Base-by-base conservation (phyloP, 2,888 invertebrate species). In the Euclidia mi region DNA sequence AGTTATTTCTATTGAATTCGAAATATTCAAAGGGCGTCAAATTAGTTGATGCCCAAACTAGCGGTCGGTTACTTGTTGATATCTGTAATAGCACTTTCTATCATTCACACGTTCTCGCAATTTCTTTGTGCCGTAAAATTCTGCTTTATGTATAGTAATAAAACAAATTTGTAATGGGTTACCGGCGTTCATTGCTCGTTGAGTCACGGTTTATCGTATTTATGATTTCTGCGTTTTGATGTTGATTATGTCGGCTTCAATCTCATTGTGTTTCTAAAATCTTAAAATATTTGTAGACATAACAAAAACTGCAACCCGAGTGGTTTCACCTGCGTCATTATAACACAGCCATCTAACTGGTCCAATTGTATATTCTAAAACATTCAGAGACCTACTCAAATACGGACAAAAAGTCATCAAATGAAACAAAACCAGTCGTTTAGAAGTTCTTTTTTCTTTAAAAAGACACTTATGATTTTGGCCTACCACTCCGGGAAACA, bases 1-100 rank as follows among this genome's bases (percentile, higher is more conserved):
- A 66, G 73, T 65, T 59, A 75, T 75, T 71, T 71, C 72, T 77
- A 79, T 81, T 82, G 82, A 87, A 65, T 72, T 84, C 82, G 80
- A 82, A 83, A 80, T 83, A 79, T 82, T 82, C 83, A 82, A 88
- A 88, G 85, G 84, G 84, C 84, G 81, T 83, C 83, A 89, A n/a
- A 87, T 89, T 88, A 87, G 81, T 69, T 78, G 85, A 86, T 86
- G 78, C 58, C 50, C 62, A 61, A 74, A 74, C 67, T 66, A 73
- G 61, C 52, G 48, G 66, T 67, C 71, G 71, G 80, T 82, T 62
- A 76, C 62, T 50, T 64, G 73, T 70, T 74, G 64, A 72, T 67
- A 70, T 87, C 84, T 76, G 69, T 78, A 76, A 75, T 77, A 59
- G 58, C 79, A 67, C 73, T 84, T 79, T 78, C 76, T 79, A 76